A percentile compares a stretch with the other conserved stretches of the same genome.
Conservation (phyloP, 2,113 vertebrate genomes). For the Corapipo altera region DNA sequence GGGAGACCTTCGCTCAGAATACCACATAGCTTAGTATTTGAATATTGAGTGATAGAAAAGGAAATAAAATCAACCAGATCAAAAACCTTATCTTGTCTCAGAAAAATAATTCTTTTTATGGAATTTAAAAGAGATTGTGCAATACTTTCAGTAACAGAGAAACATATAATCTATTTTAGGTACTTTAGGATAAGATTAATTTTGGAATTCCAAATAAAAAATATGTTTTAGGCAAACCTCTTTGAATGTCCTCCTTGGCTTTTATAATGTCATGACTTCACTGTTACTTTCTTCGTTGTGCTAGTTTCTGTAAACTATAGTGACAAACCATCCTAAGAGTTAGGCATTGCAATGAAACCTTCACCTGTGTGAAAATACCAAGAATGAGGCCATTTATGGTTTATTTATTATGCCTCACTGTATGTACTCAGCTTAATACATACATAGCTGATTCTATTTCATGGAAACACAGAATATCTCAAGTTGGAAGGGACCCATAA, state of each 20-base stretch:
- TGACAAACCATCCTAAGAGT: background rate
- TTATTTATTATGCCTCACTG: background rate
- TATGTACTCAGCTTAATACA: rapidly evolving
- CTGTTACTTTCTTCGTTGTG: background rate
- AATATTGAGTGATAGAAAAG: background rate
- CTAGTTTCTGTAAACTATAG: background rate
- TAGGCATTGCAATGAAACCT: background rate
- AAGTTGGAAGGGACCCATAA: background rate
- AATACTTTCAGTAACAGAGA: background rate
- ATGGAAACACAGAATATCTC: background rate
- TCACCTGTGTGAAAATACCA: background rate
- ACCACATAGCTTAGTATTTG: background rate
- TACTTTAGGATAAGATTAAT: background rate
- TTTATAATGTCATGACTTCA: background rate
- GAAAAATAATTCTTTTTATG: background rate
- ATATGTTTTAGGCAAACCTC: background rate
- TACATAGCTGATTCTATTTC: background rate
- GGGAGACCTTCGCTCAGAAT: background rate
- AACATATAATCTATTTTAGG: background rate
- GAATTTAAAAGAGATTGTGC: background rate
- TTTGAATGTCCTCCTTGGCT: background rate
- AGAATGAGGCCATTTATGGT: background rate
- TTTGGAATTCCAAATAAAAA: background rate
- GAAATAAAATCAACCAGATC: background rate
- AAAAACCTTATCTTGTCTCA: background rate